Base-by-base conservation (phyloP, 1,140 invertebrate genomes). In the Marisa cornuarietis region DNA sequence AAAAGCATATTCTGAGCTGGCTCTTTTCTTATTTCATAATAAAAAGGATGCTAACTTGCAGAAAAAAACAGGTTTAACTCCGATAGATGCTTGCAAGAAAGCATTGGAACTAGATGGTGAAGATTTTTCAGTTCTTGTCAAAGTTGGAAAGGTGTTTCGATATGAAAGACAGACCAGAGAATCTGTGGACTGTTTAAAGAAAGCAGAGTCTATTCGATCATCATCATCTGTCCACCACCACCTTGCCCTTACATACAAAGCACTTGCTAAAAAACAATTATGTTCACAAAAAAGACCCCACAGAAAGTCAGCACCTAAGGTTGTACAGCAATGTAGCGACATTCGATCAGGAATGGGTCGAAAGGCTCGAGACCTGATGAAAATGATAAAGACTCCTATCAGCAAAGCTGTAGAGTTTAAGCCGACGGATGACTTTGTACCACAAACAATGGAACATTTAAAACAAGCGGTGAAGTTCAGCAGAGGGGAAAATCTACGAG, bases 41-140 rank as follows among this genome's bases (percentile, higher is more conserved):
- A 31, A 22, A 63, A n/a, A 13, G 16, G 20, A 54, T 77, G 76
- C 66, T n/a, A 24, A 4, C 9, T 54, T 66, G 31, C 42, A n/a
- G 51, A 68, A 77, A n/a, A 18, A 52, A 13, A 42, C 49, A 24
- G 51, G 42, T 24, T 24, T 66, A 51, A 49, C 16, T 22, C 49
- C 49, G 31, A 4, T 42, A 10, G 1, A 69, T 13, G 76, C 76
- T 5, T 77, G 76, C 54, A 1, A 52, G 0, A 4, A 51, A 20
- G 76, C 76, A 26, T 9, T 77, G 18, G 14, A 52, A 18, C 24
- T 13, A 16, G 76, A 69, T 51, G 49, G 22, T 13, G 24, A 52
- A 14, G 76, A 77, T 51, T 51, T 68, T 62, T 77, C 76, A n/a
- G 76, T 77, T 20, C 22, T 77, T 42, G 65, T 63, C 49, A 77